Percentiles rank a stretch among this genome's conserved stretches.
Conservation (phyloP, 2,888 invertebrate species). For the Meloe dianella region DNA sequence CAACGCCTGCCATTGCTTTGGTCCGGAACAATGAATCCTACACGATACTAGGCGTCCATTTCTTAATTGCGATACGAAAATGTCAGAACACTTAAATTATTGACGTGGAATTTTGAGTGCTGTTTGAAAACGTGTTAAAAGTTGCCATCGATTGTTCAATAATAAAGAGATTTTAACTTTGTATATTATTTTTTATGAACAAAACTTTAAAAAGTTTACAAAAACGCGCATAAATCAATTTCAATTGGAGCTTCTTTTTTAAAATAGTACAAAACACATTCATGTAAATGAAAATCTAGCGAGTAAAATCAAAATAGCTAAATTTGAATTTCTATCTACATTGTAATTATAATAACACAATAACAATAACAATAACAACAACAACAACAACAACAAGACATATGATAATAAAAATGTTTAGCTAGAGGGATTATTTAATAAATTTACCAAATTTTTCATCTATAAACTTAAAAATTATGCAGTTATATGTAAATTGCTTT, state of each 20-base stretch:
- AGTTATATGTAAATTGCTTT: not conserved
- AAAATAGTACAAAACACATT: not conserved
- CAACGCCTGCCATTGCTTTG: conserved; percentile 1
- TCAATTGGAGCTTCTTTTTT: not conserved
- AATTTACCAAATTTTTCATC: not conserved
- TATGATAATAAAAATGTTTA: not conserved
- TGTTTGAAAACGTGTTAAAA: not conserved
- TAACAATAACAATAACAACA: not conserved
- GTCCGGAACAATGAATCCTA: conserved; percentile 4
- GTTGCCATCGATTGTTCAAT: not conserved
- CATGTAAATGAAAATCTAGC: conserved; percentile 3
- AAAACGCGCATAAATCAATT: not conserved
- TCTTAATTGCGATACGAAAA: not conserved
- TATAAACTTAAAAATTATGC: not conserved
- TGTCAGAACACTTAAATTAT: not conserved
- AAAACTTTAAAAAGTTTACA: not conserved
- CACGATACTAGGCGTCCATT: not conserved
- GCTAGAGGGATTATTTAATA: not conserved
- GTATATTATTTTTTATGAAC: not conserved
- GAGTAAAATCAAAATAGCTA: not conserved
- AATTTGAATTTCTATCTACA: not conserved
- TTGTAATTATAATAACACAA: conserved; percentile 5
- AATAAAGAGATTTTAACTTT: not conserved
- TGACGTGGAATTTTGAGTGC: not conserved
- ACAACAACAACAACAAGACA: not conserved